Evolutionary conservation across 2,797 vertebrate species (phyloP).

Genomic region (Coregonus sp.): DNA sequence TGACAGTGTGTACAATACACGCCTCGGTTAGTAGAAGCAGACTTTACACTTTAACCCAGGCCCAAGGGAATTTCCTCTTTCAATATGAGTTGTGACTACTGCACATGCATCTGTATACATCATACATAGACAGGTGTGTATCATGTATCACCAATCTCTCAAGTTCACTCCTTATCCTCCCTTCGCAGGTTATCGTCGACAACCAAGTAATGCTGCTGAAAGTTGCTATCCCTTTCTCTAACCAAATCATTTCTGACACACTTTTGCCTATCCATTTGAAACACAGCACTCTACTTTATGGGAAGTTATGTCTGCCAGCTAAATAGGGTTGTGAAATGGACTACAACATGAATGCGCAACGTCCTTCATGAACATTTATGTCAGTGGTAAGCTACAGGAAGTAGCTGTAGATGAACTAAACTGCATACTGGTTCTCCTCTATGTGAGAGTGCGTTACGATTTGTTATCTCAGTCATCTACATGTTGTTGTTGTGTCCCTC

Average conservation of each 20-base stretch:
- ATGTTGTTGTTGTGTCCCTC: neutral
- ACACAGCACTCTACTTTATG: conserved; percentile 15
- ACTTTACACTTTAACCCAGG: conserved; percentile 11
- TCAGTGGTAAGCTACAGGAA: neutral
- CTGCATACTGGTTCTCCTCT: neutral
- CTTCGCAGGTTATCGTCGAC: neutral
- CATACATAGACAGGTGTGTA: conserved; percentile 19
- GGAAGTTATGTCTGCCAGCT: neutral
- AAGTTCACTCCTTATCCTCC: neutral
- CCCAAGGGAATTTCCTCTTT: conserved; percentile 57
- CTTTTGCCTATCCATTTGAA: conserved; percentile 31
- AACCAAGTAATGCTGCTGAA: neutral
- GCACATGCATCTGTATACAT: neutral
- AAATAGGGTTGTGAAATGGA: neutral
- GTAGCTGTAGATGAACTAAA: neutral
- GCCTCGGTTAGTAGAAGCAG: neutral
- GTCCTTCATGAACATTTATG: neutral
- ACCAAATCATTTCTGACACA: neutral
- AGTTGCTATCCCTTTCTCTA: neutral
- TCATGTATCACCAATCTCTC: neutral
- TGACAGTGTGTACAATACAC: conserved; percentile 18
- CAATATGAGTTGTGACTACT: conserved; percentile 11
- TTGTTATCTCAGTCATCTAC: neutral
- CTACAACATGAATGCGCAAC: neutral
- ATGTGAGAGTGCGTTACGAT: neutral